Evolutionary conservation across 2,797 vertebrate species (phyloP).

Genomic region (Sebastes miniatus): DNA sequence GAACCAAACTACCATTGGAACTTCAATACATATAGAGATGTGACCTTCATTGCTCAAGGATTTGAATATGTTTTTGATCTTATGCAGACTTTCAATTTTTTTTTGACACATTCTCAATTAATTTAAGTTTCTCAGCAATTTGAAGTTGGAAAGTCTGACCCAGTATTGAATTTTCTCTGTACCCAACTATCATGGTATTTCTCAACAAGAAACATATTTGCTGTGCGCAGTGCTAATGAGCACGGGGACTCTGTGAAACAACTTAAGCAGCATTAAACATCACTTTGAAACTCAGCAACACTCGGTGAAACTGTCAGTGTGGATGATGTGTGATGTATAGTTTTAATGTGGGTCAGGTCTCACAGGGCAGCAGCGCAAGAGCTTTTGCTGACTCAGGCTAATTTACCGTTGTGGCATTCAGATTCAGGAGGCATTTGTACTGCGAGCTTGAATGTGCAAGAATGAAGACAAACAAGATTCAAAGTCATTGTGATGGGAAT

Average conservation of each 20-base stretch:
- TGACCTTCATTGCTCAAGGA: background rate
- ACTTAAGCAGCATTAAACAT: background rate
- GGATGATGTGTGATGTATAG: constrained; percentile 11
- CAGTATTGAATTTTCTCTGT: background rate
- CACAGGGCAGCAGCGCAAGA: constrained; percentile 7
- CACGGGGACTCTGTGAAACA: background rate
- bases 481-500: background rate
- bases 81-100: background rate
- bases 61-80: background rate
- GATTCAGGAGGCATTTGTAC: background rate
- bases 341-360: constrained; percentile 42
- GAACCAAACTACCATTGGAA: background rate
- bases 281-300: background rate
- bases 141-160: background rate
- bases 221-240: background rate
- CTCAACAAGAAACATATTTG: background rate
- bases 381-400: constrained; percentile 6
- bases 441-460: background rate
- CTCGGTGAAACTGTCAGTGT: background rate
- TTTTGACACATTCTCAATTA: background rate
- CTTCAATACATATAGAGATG: background rate
- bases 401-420: background rate
- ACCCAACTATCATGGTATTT: background rate
- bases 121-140: background rate
- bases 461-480: background rate